Evolutionary conservation across 2,797 vertebrate genomes (phyloP), one percentile per base, ranked within the genome.

Genomic region (Lindbergichthys nudifrons): DNA sequence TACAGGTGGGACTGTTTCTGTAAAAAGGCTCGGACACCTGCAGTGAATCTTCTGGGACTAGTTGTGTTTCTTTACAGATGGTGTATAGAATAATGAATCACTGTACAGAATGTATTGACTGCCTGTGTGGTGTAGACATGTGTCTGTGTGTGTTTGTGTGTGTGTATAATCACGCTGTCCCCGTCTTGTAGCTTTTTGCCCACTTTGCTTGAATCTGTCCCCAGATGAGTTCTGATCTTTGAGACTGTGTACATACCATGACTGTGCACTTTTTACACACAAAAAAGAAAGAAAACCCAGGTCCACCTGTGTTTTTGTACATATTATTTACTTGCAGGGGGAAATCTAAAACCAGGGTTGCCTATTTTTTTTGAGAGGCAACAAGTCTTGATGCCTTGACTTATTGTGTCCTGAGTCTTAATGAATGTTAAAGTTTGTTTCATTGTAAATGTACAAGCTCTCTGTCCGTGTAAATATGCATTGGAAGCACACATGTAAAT

Each of bases 181-280:
- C 12, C 51, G 19, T 60, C 68, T 56, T 21, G 1, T 70, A 30
- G 54, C 3, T 14, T 72, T 75, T 78, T 51, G 18, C 43, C 56
- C 54, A 1, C 47, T 50, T 59, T 53, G 30, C 68, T 68, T 72
- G 46, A 65, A 23, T 78, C 57, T 78, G 54, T 74, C 14, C 41
- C 46, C 42, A 48, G 41, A 78, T 75, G 12, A 45, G 62, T 76
- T 26, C 45, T 39, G 65, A 70, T 70, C 60, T 59, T 59, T 64
- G 65, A 75, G 63, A 78, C 39, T 0, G 65, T 82, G 80, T 74
- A 80, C 67, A 65, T 57, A 58, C 52, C 70, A 43, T 2, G 46
- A 75, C 73, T 76, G 83, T 93, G 93, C 93, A 93, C 89, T 94
- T 94, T 94, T 79, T 87, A 47, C 84, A 82, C 32, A 75, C 77